Conservation (phyloP, 2,113 vertebrate species). For the Gymnocephalus cernua region DNA sequence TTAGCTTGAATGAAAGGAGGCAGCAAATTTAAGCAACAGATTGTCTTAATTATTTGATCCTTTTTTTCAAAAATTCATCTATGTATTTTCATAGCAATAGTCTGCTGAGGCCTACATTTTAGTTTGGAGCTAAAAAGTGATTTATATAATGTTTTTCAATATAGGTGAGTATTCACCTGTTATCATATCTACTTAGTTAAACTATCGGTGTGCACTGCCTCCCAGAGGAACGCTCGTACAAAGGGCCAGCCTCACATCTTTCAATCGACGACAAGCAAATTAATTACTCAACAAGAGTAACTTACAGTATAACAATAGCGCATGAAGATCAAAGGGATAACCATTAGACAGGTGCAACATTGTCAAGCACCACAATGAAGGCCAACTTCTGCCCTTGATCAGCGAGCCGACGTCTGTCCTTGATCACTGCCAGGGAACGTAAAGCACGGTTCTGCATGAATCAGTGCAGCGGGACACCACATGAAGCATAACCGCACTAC, state of each 20-base stretch:
- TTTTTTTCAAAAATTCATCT: background rate
- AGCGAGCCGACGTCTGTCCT: slow-evolving; percentile 45
- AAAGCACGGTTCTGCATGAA: slow-evolving; percentile 47
- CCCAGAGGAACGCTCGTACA: slow-evolving; percentile 15
- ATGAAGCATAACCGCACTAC: slow-evolving; percentile 38
- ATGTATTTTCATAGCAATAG: background rate
- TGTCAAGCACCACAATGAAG: slow-evolving; percentile 36
- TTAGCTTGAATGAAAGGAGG: background rate
- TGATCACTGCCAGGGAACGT: slow-evolving; percentile 58
- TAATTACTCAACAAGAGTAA: slow-evolving; percentile 29
- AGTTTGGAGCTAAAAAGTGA: background rate
- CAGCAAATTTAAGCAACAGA: background rate
- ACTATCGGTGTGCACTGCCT: slow-evolving; percentile 23
- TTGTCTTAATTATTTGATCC: background rate
- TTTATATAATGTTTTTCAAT: background rate
- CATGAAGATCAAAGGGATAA: slow-evolving; percentile 41
- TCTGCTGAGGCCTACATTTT: background rate
- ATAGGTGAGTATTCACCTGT: background rate
- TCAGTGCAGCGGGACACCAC: slow-evolving; percentile 32
- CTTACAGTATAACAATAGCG: slow-evolving; percentile 42
- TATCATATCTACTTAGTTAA: background rate
- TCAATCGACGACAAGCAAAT: slow-evolving; percentile 39
- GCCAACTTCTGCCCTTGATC: slow-evolving; percentile 48
- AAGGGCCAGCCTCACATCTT: slow-evolving; percentile 10
- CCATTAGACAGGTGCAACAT: slow-evolving; percentile 70